Evolutionary conservation across 53 echinoderm and acorn worm genomes (phyloP), one percentile per base, ranked within the genome.

Genomic region (Holothuria scabra): DNA sequence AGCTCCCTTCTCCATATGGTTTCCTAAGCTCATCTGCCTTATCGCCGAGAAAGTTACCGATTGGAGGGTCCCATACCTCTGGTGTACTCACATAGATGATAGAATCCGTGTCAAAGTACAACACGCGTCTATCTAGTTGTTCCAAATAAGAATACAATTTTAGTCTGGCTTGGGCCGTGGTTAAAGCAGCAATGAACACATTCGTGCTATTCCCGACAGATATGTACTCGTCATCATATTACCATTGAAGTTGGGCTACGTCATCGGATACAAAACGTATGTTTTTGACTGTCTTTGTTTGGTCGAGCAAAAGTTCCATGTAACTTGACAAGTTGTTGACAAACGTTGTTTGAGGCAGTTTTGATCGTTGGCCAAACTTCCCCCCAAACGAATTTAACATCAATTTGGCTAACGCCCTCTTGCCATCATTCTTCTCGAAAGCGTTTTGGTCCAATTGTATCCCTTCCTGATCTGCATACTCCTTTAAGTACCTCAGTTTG

Each of bases 331-430:
- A 34, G 21, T 88, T 68, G 1, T 18, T 30, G 1, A 67, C 5
- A 18, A 34, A 63, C 37, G 32, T 23, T 20, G 37, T 81, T 48
- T 22, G 65, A 62, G 38, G 60, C 4, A 10, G 79, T 28, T 89
- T 63, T 28, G 65, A 76, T 1, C 67, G 13, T 62, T 87, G 90
- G 6, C 86, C 84, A 75, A 87, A 83, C 52, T 90, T 91, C 0
- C 87, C 91, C 85, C 88, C 84, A 48, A 84, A 90, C 24, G 83
- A 85, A 49, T 93, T 93, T 16, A 93, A 25, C 75, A 90, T 90
- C 16, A 93, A 67, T 19, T 90, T 93, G 14, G 86, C 75, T 6
- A 84, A 57, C 2, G 85, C 87, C 44, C 90, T 65, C 21, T 81
- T 49, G 5, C 90, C 90, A 1, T 80, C 70, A n/a, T 87, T 90